Base-by-base conservation (phyloP, 1,140 invertebrate genomes). In the Akabosia matsudoensis region DNA sequence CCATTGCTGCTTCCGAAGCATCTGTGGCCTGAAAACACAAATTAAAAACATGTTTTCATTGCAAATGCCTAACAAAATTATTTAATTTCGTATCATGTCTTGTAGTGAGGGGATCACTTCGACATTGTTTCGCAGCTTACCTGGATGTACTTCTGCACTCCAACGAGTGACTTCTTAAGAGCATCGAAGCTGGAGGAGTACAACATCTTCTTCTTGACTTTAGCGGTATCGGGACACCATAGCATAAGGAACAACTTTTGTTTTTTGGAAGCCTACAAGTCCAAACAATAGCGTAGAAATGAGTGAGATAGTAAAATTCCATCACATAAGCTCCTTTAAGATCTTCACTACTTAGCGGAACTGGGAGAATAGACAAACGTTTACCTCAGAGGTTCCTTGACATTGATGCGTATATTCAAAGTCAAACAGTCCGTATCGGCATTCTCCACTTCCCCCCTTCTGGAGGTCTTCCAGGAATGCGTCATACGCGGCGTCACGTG, bases 121-220 rank as follows among this genome's bases (percentile, higher is more conserved):
- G 74, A 16, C 30, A 45, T 37, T 74, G n/a, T 22, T 24, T 7
- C 26, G 24, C 64, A 28, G 51, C 78, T 82, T 80, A 87, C 89
- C 85, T 98, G 96, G 85, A 98, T 94, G 88, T 96, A 97, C 88
- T 97, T 97, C 87, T 96, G 94, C 82, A 98, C 92, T 83, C 96
- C 96, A 78, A 96, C 93, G 83, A 98, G 88, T 77, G 95, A 94
- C 85, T 96, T 96, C 88, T 97, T 97, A 82, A 98, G 88, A 82
- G 95, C 95, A 86, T 97, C 95, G 84, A 97, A 97, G 83, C 94
- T 97, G 89, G 93, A 93, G 70, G 96, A 97, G 88, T 98, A 98
- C 89, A 98, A 92, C 96, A 98, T 98, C 91, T 98, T 98, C 92
- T 97, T 97, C 90, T 97, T 97, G 76, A 97, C 93, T 87, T 95